A percentile compares a stretch with the other conserved stretches of the same genome.
Conservation (phyloP, 2,113 vertebrate species). For the Psilopogon haemacephalus region DNA sequence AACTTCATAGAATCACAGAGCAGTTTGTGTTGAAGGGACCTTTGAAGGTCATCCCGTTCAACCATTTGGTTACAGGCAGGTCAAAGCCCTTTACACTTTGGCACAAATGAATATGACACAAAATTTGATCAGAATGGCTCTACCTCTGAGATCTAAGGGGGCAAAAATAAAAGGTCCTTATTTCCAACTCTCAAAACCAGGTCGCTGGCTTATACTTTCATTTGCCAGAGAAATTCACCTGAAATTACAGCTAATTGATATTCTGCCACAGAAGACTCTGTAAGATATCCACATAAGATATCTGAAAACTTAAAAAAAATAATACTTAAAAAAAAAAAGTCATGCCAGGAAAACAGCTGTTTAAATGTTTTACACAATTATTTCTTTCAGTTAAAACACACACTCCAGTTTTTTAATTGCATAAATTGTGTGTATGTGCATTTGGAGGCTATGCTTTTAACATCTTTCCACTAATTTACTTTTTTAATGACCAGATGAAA, state of each 20-base stretch:
- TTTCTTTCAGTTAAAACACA: neutral
- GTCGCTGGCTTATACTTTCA: neutral
- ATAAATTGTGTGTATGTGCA: neutral
- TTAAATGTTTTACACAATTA: neutral
- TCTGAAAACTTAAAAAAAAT: neutral
- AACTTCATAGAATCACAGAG: neutral
- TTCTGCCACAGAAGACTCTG: neutral
- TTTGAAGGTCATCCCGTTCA: neutral
- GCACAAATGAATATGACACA: neutral
- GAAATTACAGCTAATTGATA: neutral
- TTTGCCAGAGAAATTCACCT: neutral
- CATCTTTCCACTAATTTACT: neutral
- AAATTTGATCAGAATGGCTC: neutral
- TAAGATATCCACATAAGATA: neutral
- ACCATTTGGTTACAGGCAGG: neutral
- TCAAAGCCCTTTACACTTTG: neutral
- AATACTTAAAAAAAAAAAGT: neutral
- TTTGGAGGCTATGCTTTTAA: neutral
- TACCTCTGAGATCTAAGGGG: neutral
- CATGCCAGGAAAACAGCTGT: neutral
- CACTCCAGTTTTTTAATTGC: neutral
- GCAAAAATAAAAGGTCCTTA: too few relatives aligned
- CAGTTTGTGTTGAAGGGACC: neutral
- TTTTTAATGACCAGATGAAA: neutral
- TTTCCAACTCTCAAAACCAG: neutral